Conservation (phyloP, 2,113 vertebrate species). For the Platysternon megacephalum region DNA sequence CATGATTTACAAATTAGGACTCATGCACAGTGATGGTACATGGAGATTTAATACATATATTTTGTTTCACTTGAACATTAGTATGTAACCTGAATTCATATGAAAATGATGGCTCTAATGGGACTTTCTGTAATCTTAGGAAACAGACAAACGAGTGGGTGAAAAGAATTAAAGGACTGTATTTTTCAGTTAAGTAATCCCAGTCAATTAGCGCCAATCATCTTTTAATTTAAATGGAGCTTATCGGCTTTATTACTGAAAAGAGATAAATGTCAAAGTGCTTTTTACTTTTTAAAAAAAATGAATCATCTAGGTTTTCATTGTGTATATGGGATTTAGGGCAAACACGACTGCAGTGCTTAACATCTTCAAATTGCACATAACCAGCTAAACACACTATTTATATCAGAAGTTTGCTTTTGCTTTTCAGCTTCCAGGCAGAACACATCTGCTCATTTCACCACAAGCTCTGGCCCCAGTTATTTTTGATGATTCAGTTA, state of each 20-base stretch:
- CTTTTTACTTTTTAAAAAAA: not conserved
- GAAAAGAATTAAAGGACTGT: not conserved
- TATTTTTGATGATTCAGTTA: slow-evolving; percentile 5
- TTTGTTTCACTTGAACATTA: not conserved
- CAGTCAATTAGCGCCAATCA: not conserved
- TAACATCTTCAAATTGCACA: not conserved
- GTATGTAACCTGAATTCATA: not conserved
- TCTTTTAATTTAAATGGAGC: not conserved
- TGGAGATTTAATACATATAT: not conserved
- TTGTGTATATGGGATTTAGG: not conserved
- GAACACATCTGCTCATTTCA: not conserved
- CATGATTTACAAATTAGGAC: not conserved
- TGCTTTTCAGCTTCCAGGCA: not conserved
- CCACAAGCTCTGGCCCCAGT: not conserved
- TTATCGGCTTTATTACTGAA: slow-evolving; percentile 6
- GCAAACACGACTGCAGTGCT: not conserved
- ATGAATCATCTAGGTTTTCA: not conserved
- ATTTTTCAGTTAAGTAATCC: slow-evolving; percentile 16
- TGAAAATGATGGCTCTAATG: not conserved
- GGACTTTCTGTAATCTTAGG: not conserved
- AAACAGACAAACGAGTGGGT: not conserved
- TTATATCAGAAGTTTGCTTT: not conserved
- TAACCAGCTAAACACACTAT: not conserved
- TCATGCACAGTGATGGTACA: not conserved
- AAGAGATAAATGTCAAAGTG: not conserved